Evolutionary conservation across 2,888 invertebrate genomes (phyloP), one percentile per base, ranked within the genome.

Genomic region (Melinopterus prodromus): DNA sequence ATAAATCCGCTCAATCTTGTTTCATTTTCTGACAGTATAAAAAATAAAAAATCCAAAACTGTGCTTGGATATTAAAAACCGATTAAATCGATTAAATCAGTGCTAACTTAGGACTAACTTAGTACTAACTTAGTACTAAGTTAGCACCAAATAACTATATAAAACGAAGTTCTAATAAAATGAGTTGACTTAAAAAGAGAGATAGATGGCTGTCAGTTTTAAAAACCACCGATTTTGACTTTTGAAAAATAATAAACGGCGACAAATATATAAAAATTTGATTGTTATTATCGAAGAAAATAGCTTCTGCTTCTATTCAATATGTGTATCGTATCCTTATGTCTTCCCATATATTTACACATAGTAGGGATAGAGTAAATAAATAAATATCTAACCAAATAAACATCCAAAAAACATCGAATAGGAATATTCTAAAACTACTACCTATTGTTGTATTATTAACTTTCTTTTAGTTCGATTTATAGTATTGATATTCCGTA

Each of bases 131-230:
- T 26, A 15, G 77, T 79, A 77, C 75, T 71, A 78, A 80, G 77
- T 71, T 80, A 75, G 9, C 74, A 79, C 38, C n/a, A 12, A 38
- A 15, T 12, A 36, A 79, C 12, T 70, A 36, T 38, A 70, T 70
- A 81, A 77, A 77, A 75, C 69, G 75, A 80, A 82, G 71, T 71
- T 75, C 76, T 75, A 76, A 80, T 74, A 77, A 80, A 82, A 74
- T 81, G 76, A 80, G 77, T 71, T 78, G 80, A 82, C 74, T 82
- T 82, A 83, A 83, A 84, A 84, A 87, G 87, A 87, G 87, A 88
- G 87, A 88, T 88, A 88, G 87, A 87, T 88, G 87, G 87, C 88
- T 88, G 87, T 87, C 87, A 86, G 84, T 81, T 16, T 36, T 53
- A 9, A 26, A 26, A 26, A 74, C 74, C 74, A 74, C 35, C 74